Conservation (phyloP, 1,140 invertebrate genomes). For the Drosophila kurseongensis region DNA sequence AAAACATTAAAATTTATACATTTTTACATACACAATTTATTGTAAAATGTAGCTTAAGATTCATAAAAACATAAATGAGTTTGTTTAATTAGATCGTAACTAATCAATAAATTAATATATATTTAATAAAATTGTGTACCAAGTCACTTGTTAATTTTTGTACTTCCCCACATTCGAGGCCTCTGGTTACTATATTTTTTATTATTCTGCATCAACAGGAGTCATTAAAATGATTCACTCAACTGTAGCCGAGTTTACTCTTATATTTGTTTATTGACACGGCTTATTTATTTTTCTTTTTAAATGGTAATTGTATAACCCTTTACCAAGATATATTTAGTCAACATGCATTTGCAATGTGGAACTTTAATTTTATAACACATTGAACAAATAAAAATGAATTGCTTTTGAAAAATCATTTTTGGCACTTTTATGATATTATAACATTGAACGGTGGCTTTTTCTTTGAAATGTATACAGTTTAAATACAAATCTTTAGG, state of each 20-base stretch:
- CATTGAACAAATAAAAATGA: no score
- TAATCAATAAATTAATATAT: background rate
- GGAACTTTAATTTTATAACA: no score
- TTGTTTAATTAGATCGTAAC: no score
- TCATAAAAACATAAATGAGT: no score
- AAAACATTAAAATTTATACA: no score
- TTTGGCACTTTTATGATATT: background rate
- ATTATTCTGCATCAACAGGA: slow-evolving; percentile 33
- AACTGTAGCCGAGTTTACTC: slow-evolving; percentile 57
- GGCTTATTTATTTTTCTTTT: slow-evolving; percentile 6
- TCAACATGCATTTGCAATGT: no score
- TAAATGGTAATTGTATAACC: background rate
- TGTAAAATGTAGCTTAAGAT: no score
- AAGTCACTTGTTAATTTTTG: background rate
- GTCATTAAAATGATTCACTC: slow-evolving; percentile 73
- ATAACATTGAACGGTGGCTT: background rate
- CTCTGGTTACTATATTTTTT: slow-evolving; percentile 2
- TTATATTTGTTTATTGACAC: slow-evolving; percentile 34
- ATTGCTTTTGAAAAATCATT: background rate
- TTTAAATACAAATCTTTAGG: no score
- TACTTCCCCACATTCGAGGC: background rate
- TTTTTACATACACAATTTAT: no score
- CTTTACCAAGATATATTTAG: background rate
- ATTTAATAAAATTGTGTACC: no score
- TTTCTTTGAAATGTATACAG: background rate